These are phyloP conservation scores for Aproaerema taeniolella DNA, from an alignment of 2,888 invertebrate genomes.

Conservation along the genomic window DNA sequence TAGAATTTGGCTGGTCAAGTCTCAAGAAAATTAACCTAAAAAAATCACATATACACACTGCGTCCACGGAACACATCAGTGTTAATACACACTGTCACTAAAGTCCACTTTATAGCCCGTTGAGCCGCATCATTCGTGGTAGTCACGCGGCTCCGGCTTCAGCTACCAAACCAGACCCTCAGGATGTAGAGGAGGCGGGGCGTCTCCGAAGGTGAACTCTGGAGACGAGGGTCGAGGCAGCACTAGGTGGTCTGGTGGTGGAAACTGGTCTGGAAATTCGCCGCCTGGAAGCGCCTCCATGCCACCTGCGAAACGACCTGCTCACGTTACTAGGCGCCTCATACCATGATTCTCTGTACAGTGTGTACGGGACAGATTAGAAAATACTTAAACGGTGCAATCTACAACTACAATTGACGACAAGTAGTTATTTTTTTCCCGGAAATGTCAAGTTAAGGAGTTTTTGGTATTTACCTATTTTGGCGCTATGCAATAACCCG, in stretches of 20 bases:
- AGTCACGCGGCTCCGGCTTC: conserved; percentile 78
- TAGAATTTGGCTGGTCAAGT: too few species aligned
- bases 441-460: too few species aligned
- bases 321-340: conserved; percentile 72
- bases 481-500: too few species aligned
- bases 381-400: too few species aligned
- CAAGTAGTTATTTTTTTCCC: too few species aligned
- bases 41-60: conserved; percentile 40
- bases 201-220: conserved; percentile 81
- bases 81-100: conserved; percentile 14
- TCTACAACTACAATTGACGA: too few species aligned
- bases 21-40: too few species aligned
- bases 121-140: conserved; percentile 77
- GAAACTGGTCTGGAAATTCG: conserved; percentile 75
- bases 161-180: conserved; percentile 77
- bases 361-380: too few species aligned
- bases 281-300: conserved; percentile 77
- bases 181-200: conserved; percentile 67
- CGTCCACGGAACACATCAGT: conserved; percentile 17
- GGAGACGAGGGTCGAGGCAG: conserved; percentile 86
- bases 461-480: too few species aligned
- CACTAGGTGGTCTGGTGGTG: conserved; percentile 80
- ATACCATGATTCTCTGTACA: too few species aligned
- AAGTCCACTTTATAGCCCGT: conserved; percentile 66
- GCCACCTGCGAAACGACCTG: conserved; percentile 87